Evolutionary conservation across 2,113 vertebrate species (phyloP).

Genomic region (Helogale parvula): DNA sequence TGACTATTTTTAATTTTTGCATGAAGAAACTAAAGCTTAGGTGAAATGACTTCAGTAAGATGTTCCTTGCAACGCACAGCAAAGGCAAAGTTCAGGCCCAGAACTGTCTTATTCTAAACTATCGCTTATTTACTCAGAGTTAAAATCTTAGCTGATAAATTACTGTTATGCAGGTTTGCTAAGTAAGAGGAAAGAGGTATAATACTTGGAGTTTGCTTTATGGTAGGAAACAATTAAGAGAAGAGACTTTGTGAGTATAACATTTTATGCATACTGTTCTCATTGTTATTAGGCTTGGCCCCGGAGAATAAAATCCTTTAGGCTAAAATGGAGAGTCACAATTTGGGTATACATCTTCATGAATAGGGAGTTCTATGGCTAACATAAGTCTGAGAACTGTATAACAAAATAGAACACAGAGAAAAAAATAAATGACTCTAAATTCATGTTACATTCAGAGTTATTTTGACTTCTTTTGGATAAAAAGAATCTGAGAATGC

Average conservation of each 20-base stretch:
- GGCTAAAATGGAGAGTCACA: neutral
- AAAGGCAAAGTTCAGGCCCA: neutral
- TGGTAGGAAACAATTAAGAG: neutral
- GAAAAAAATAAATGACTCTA: neutral
- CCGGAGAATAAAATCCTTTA: neutral
- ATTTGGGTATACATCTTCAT: neutral
- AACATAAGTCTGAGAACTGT: neutral
- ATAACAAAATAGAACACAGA: neutral
- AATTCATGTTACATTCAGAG: neutral
- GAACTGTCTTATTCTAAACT: neutral
- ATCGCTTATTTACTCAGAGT: neutral
- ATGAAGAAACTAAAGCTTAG: neutral
- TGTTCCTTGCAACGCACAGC: neutral
- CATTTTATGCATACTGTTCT: neutral
- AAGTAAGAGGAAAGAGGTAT: neutral
- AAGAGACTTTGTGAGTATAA: neutral
- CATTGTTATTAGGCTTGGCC: neutral
- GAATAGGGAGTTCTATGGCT: neutral
- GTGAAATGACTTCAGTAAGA: slow-evolving; percentile 33
- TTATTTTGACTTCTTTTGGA: slow-evolving; percentile 18
- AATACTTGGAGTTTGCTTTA: neutral
- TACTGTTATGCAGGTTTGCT: neutral
- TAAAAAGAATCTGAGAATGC: slow-evolving; percentile 13
- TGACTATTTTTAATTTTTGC: slow-evolving; percentile 29
- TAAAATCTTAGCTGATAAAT: neutral